Evolutionary conservation across 2,888 invertebrate genomes (phyloP), one percentile per base, ranked within the genome.

Genomic region (Imbricaverruca yamaguchii): DNA sequence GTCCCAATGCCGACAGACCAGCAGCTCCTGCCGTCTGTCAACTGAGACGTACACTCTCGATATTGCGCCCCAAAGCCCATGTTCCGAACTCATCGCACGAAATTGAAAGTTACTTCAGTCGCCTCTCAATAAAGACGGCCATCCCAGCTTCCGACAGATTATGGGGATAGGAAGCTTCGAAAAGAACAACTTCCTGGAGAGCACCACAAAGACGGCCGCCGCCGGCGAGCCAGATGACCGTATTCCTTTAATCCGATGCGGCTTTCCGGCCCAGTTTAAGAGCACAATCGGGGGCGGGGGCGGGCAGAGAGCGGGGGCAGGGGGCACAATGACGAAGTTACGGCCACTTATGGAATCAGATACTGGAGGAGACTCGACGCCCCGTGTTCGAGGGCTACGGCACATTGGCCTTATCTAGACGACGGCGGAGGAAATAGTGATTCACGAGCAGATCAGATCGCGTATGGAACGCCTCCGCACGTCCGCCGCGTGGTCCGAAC

Each of bases 41-140:
- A 55, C 53, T 9, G 21, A 55, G 8, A 74, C 74, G 74, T 74
- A 65, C 15, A 55, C 74, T 21, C 55, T 8, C 53, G 55, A 25
- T 69, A 69, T 69, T 15, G 69, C 69, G 74, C 53, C 74, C 55
- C 13, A 55, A 53, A 53, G 74, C 74, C 74, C 74, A 69, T 69
- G 69, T 53, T 11, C 21, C 11, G 21, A 55, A 21, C 10, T 55
- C 55, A 53, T 53, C 74, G n/a, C 55, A 10, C 74, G 74, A 74
- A 55, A 74, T 74, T 74, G 74, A 74, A 74, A 53, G 74, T 21
- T 55, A 55, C 74, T 53, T 18, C 53, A 55, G 15, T 18, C 74
- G 25, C 21, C 74, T 55, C 74, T 74, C 74, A 74, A 74, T 74
- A 74, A 55, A 53, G 74, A 53, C 74, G 74, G 18, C 74, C 10